A percentile compares a stretch with the other conserved stretches of the same genome.
Evolutionary conservation across 2,888 invertebrate genomes (phyloP).

Genomic region (Caenorhabditis becei): DNA sequence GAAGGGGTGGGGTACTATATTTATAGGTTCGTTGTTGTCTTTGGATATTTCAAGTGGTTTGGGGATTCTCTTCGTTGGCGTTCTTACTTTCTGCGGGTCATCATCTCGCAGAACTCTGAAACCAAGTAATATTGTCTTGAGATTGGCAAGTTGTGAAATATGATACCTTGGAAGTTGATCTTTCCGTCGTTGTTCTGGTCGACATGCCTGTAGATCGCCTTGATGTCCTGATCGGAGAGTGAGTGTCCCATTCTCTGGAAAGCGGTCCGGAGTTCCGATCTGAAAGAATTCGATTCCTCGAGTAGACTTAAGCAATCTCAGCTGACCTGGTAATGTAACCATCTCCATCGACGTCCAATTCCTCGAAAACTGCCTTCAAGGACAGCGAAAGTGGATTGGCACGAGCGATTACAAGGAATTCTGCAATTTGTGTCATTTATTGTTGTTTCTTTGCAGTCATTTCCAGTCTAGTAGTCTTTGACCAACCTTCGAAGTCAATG

Average conservation of each 20-base stretch:
- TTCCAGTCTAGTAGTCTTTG: background rate
- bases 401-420: constrained; percentile 79
- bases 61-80: background rate
- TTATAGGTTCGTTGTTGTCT: constrained; percentile 15
- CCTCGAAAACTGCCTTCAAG: constrained; percentile 80
- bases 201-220: constrained; percentile 83
- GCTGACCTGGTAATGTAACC: constrained; percentile 79
- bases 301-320: background rate
- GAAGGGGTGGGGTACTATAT: background rate
- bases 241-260: constrained; percentile 82
- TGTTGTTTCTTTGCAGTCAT: background rate
- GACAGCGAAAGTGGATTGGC: constrained; percentile 81
- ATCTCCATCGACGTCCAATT: constrained; percentile 81
- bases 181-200: constrained; percentile 82
- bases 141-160: too few species aligned
- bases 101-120: constrained; percentile 81
- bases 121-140: too few species aligned
- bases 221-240: constrained; percentile 80
- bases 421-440: constrained; percentile 60
- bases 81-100: constrained; percentile 76
- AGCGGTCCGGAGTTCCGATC: constrained; percentile 80
- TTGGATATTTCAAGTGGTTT: constrained; percentile 13
- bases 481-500: constrained; percentile 79
- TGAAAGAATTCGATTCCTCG: constrained; percentile 36
- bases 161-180: constrained; percentile 79